These are phyloP conservation scores for Danionella cerebrum DNA, from an alignment of 2,113 vertebrate genomes.

Conservation along the genomic window DNA sequence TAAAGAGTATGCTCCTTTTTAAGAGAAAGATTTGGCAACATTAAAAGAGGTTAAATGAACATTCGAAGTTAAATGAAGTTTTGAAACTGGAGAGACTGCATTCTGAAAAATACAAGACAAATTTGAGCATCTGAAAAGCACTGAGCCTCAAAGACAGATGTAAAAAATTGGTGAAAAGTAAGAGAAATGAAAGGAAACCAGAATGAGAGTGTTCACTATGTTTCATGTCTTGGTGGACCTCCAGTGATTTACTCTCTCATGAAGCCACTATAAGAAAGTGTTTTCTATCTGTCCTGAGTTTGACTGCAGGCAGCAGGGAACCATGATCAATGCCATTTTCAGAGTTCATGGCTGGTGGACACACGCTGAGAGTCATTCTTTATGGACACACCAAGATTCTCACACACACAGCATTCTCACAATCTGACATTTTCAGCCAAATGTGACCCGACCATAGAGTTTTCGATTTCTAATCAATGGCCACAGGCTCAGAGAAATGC, in stretches of 20 bases:
- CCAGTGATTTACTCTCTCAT: slow-evolving; percentile 43
- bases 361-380: neutral
- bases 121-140: neutral
- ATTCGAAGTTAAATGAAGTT: too few species aligned
- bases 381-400: slow-evolving; percentile 1
- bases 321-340: slow-evolving; percentile 10
- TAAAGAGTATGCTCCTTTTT: too few species aligned
- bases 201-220: slow-evolving; percentile 4
- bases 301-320: slow-evolving; percentile 19
- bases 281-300: slow-evolving; percentile 2
- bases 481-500: neutral
- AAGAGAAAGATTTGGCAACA: too few species aligned
- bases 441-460: neutral
- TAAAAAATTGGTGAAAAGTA: neutral
- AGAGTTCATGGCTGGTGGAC: slow-evolving; percentile 9
- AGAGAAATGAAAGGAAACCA: neutral
- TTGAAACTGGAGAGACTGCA: neutral
- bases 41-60: too few species aligned
- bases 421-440: neutral
- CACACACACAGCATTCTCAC: neutral
- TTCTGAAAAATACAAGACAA: neutral
- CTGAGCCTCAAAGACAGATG: slow-evolving; percentile 12
- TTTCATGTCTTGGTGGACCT: slow-evolving; percentile 44
- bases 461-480: neutral
- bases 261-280: slow-evolving; percentile 25